Conservation (phyloP, 2,888 invertebrate species). For the Macaria liturata region DNA sequence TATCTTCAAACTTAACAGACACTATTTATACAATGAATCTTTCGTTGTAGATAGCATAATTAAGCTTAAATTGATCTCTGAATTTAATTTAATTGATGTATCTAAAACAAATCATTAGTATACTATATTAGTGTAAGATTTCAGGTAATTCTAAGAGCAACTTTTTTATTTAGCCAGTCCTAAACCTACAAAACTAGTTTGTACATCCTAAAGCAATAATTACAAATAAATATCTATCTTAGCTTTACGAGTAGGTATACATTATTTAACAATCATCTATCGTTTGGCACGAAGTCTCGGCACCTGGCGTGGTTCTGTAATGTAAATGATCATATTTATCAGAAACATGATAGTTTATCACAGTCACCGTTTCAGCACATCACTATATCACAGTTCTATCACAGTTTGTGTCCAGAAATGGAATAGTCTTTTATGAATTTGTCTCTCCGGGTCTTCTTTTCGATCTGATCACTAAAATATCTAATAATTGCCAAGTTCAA, state of each 20-base stretch:
- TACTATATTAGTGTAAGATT: too few species aligned
- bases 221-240: constrained; percentile 1
- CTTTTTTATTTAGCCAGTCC: too few species aligned
- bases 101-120: too few species aligned
- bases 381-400: constrained; percentile 46
- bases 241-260: constrained; percentile 42
- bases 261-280: constrained; percentile 40
- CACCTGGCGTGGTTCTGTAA: constrained; percentile 68
- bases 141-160: background rate
- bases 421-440: constrained; percentile 7
- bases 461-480: constrained; percentile 25
- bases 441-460: constrained; percentile 23
- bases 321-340: constrained; percentile 74
- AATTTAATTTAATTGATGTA: too few species aligned
- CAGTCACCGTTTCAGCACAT: constrained; percentile 56
- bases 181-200: too few species aligned
- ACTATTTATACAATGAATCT: too few species aligned
- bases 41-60: too few species aligned
- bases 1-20: too few species aligned
- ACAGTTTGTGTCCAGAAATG: constrained; percentile 20
- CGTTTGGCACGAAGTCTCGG: constrained; percentile 65
- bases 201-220: background rate
- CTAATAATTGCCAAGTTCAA: background rate
- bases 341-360: constrained; percentile 40
- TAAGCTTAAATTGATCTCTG: too few species aligned